Percentiles rank a stretch among this genome's conserved stretches.
phyloP scores from a whole-genome alignment of 1,140 invertebrate genomes.

The Goniozus legneri region DNA sequence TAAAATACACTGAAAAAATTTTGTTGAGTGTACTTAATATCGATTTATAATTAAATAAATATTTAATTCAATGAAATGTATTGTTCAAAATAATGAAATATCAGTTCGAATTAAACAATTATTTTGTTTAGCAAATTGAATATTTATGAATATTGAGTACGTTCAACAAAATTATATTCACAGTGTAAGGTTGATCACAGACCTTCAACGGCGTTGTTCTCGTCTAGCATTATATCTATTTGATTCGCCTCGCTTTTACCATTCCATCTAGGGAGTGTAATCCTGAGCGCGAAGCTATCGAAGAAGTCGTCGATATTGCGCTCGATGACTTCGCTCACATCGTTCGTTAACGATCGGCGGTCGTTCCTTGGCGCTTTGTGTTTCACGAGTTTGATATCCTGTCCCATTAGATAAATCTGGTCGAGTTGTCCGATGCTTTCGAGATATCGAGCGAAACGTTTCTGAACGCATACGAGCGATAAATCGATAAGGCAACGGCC shows the following conservation, averaged over 20 bases:
- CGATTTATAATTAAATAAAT: too few relatives aligned
- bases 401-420: constrained; percentile 54
- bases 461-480: constrained; percentile 55
- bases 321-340: constrained; percentile 49
- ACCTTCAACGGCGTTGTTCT: constrained; percentile 37
- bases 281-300: constrained; percentile 53
- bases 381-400: constrained; percentile 55
- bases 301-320: constrained; percentile 56
- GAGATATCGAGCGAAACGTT: constrained; percentile 53
- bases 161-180: too few relatives aligned
- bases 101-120: too few relatives aligned
- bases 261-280: constrained; percentile 41
- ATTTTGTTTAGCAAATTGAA: too few relatives aligned
- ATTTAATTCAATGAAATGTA: too few relatives aligned
- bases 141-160: too few relatives aligned
- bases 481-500: constrained; percentile 44
- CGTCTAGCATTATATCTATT: constrained; percentile 46
- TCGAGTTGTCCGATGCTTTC: constrained; percentile 50
- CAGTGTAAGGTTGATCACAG: too few relatives aligned
- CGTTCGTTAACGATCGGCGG: not conserved
- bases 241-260: constrained; percentile 38
- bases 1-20: too few relatives aligned
- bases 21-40: too few relatives aligned
- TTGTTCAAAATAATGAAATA: too few relatives aligned
- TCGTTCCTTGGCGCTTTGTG: constrained; percentile 1